Percentiles rank a stretch among this genome's conserved stretches.
Conservation (phyloP, 1,140 invertebrate genomes). For the Chrysoperla carnea region DNA sequence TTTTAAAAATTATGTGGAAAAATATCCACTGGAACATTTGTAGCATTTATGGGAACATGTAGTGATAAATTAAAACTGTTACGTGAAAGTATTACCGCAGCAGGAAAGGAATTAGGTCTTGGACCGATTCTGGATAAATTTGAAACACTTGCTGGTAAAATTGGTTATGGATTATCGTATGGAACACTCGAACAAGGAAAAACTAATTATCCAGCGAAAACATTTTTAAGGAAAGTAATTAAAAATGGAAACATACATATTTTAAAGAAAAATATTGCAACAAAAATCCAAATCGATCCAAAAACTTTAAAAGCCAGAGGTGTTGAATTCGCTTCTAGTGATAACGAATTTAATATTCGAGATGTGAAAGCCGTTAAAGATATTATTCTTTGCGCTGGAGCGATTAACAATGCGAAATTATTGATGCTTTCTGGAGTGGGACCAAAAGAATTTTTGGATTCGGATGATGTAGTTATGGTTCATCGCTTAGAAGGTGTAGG, state of each 20-base stretch:
- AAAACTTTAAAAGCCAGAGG: conserved; percentile 30
- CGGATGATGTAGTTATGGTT: conserved; percentile 23
- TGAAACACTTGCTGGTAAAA: conserved; percentile 7
- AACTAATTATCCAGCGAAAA: too few relatives aligned
- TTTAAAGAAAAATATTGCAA: too few relatives aligned
- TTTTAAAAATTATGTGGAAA: conserved; percentile 17
- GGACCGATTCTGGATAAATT: conserved; percentile 15
- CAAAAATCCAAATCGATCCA: conserved; percentile 34
- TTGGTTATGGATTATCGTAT: conserved; percentile 19
- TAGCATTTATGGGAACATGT: conserved; percentile 15
- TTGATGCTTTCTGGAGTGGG: conserved; percentile 31
- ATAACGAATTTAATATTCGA: conserved; percentile 8
- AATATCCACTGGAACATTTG: conserved; percentile 10
- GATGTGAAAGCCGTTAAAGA: conserved; percentile 23
- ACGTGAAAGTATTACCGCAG: conserved; percentile 8
- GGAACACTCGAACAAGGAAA: conserved; percentile 19
- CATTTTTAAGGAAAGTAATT: too few relatives aligned
- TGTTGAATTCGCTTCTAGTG: conserved; percentile 30
- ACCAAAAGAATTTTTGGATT: conserved; percentile 21
- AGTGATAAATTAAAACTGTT: conserved; percentile 3
- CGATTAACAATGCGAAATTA: conserved; percentile 28
- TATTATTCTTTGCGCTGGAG: conserved; percentile 29
- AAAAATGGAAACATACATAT: too few relatives aligned
- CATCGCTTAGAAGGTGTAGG: conserved; percentile 9
- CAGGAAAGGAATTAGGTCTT: conserved; percentile 12